Conservation (phyloP, 2,888 invertebrate species). For the Andrena fulva region DNA sequence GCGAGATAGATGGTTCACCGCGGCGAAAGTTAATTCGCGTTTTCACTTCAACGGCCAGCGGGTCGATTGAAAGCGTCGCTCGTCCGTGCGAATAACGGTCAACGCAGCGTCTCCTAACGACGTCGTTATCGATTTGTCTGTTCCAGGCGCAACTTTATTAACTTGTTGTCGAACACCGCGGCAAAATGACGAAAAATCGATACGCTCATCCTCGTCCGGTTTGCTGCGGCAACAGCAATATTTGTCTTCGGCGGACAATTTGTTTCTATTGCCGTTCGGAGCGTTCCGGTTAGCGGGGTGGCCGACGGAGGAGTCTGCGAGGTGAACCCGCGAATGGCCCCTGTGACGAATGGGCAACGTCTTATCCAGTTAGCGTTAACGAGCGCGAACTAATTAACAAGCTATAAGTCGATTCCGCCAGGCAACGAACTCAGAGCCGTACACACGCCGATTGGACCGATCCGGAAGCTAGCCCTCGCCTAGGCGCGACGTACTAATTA, state of each 20-base stretch:
- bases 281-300: not conserved
- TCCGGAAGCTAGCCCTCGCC: slow-evolving; percentile 70
- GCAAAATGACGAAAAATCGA: slow-evolving; percentile 6
- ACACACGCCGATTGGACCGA: slow-evolving; percentile 76
- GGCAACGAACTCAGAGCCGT: slow-evolving; percentile 70
- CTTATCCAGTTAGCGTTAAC: slow-evolving; percentile 73
- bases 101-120: slow-evolving; percentile 75
- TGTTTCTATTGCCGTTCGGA: not conserved
- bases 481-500: slow-evolving; percentile 77
- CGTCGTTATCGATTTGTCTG: slow-evolving; percentile 73
- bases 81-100: slow-evolving; percentile 74
- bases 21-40: slow-evolving; percentile 79
- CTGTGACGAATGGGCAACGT: slow-evolving; percentile 55
- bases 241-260: slow-evolving; percentile 4
- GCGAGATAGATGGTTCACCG: slow-evolving; percentile 80
- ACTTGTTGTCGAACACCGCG: slow-evolving; percentile 21
- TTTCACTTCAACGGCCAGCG: slow-evolving; percentile 75
- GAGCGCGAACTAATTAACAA: slow-evolving; percentile 77
- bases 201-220: not conserved
- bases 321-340: not conserved
- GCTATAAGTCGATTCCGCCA: slow-evolving; percentile 72
- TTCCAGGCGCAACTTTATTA: slow-evolving; percentile 61
- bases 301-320: not conserved
- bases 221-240: not conserved
- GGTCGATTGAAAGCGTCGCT: slow-evolving; percentile 73